phyloP scores from a whole-genome alignment of 2,888 invertebrate genomes.

The Pyrochroa serraticornis region DNA sequence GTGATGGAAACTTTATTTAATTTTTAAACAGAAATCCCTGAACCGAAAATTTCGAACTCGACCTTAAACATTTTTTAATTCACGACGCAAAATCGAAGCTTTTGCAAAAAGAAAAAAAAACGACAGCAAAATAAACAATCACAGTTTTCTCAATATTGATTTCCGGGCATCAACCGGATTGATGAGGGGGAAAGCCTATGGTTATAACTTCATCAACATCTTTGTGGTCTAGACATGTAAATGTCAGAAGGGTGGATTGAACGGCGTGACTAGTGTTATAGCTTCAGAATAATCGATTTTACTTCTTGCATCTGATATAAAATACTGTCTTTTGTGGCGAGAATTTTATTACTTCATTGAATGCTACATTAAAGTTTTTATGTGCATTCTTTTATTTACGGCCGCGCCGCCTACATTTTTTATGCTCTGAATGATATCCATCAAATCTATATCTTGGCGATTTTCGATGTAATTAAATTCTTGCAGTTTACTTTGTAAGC shows the following conservation, averaged over 20 bases:
- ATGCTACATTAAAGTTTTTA: conserved; percentile 31
- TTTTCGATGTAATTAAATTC: conserved; percentile 5
- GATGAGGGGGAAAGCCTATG: conserved; percentile 22
- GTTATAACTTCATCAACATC: conserved; percentile 27
- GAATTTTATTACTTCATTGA: conserved; percentile 36
- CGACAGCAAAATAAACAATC: not conserved
- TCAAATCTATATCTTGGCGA: not conserved
- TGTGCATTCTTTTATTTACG: conserved; percentile 31
- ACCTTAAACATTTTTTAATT: not conserved
- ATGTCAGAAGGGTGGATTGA: conserved; percentile 24
- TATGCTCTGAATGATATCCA: conserved; percentile 12
- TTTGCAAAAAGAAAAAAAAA: not conserved
- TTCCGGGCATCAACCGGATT: not conserved
- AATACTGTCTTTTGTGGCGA: conserved; percentile 34
- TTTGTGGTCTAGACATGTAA: conserved; percentile 33
- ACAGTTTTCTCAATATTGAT: not conserved
- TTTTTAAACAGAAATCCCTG: conserved; percentile 12
- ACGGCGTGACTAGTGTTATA: conserved; percentile 23
- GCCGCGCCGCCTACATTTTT: conserved; percentile 29
- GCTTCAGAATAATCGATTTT: conserved; percentile 33
- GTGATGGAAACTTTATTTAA: conserved; percentile 18
- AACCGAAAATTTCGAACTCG: not conserved
- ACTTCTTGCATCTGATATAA: conserved; percentile 32
- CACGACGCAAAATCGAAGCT: not conserved
- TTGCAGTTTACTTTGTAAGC: conserved; percentile 16